Evolutionary conservation across 2,113 vertebrate genomes (phyloP).

Genomic region (Phalacrocorax aristotelis): DNA sequence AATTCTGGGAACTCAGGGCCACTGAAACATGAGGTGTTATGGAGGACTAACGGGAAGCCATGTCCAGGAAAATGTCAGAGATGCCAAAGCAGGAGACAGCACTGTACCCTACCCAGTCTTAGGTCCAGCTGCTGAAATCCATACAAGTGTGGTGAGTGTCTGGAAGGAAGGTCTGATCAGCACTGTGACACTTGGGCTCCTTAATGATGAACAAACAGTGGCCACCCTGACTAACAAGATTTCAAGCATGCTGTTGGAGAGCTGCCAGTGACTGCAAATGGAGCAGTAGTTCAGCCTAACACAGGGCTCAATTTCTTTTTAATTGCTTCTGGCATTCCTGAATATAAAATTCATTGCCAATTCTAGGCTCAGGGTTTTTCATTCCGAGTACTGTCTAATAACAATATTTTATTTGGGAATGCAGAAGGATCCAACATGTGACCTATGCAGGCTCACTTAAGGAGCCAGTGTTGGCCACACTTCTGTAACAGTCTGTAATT

Average conservation of each 20-base stretch:
- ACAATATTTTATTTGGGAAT: constrained; percentile 55
- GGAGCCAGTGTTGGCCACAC: constrained; percentile 34
- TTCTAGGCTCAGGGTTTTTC: constrained; percentile 33
- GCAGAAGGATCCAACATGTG: constrained; percentile 18
- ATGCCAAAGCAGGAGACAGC: neutral
- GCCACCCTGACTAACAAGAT: neutral
- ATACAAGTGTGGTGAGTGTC: neutral
- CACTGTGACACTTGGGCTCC: neutral
- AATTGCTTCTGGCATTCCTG: constrained; percentile 54
- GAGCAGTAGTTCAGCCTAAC: constrained; percentile 15
- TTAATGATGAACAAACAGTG: neutral
- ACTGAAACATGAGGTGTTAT: neutral
- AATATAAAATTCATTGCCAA: constrained; percentile 33
- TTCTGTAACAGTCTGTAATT: constrained; percentile 32
- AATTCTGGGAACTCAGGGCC: neutral
- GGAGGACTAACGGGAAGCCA: neutral
- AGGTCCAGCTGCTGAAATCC: neutral
- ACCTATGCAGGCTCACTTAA: constrained; percentile 19
- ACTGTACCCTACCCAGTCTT: neutral
- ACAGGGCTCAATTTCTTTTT: constrained; percentile 19
- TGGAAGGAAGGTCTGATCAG: neutral
- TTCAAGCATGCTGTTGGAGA: neutral
- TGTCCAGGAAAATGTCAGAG: neutral
- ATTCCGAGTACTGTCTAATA: constrained; percentile 48
- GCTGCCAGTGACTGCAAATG: constrained; percentile 20